Conservation (phyloP, 2,797 vertebrate species). For the Limnodromus scolopaceus region DNA sequence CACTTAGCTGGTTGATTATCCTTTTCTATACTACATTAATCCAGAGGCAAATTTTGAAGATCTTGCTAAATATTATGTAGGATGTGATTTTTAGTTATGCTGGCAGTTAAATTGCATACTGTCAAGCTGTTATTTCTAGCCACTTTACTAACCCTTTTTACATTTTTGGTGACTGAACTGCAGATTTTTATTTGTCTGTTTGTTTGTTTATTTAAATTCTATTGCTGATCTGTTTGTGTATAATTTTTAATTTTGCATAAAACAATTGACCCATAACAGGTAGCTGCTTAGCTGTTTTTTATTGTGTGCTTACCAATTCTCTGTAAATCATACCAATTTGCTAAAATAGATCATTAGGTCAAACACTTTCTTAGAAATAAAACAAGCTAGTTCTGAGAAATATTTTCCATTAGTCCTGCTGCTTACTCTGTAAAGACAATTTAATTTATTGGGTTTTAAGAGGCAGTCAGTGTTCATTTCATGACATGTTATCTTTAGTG, state of each 20-base stretch:
- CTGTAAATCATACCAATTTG: not conserved
- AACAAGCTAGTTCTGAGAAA: slow-evolving; percentile 3
- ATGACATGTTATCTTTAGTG: not conserved
- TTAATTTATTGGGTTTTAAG: not conserved
- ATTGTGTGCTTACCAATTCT: not conserved
- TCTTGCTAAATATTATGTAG: slow-evolving; percentile 21
- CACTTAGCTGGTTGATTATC: not conserved
- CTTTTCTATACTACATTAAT: not conserved
- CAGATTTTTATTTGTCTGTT: not conserved
- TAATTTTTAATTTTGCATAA: slow-evolving; percentile 25
- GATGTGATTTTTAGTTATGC: not conserved
- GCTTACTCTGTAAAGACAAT: not conserved
- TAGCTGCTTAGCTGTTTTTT: not conserved
- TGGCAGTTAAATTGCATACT: slow-evolving; percentile 10
- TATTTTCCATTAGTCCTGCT: not conserved
- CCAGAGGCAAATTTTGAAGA: not conserved
- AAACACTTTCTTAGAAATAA: slow-evolving; percentile 18
- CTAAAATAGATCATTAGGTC: slow-evolving; percentile 9
- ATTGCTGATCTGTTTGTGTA: not conserved
- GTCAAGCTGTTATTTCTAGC: not conserved
- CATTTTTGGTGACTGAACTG: not conserved
- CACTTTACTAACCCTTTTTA: not conserved
- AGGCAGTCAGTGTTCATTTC: not conserved
- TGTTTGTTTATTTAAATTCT: not conserved
- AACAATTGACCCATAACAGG: not conserved